These are phyloP conservation scores for Aphaenogaster ashmeadi DNA, from an alignment of 1,140 invertebrate species.

Conservation along the genomic window DNA sequence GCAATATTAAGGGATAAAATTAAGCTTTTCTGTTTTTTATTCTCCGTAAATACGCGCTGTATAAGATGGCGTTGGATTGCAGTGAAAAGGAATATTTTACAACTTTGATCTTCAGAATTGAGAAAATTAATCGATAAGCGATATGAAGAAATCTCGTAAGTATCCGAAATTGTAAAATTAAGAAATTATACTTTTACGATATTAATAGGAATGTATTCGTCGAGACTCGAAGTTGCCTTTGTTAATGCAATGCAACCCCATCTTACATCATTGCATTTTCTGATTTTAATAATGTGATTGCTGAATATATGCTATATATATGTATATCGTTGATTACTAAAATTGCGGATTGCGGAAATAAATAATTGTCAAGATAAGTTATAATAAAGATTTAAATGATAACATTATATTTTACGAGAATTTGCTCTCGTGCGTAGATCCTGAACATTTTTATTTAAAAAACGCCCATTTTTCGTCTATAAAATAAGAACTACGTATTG, in stretches of 20 bases:
- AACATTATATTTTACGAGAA: not conserved
- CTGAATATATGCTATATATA: not conserved
- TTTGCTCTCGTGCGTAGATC: not conserved
- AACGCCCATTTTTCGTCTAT: too few species aligned
- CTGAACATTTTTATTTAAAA: not conserved
- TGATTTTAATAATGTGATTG: slow-evolving; percentile 18
- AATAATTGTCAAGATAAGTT: slow-evolving; percentile 36
- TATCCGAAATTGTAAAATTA: not conserved
- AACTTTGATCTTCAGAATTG: not conserved
- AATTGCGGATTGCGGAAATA: not conserved
- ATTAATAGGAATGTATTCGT: not conserved
- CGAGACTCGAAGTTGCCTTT: not conserved
- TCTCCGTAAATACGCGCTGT: not conserved
- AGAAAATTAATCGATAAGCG: slow-evolving; percentile 2
- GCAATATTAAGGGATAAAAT: slow-evolving; percentile 29
- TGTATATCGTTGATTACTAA: slow-evolving; percentile 14
- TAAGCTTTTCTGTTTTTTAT: slow-evolving; percentile 1
- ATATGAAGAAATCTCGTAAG: not conserved
- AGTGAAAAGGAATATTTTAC: not conserved
- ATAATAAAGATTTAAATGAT: slow-evolving; percentile 37
- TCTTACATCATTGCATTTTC: slow-evolving; percentile 6
- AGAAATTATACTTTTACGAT: not conserved
- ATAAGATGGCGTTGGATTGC: slow-evolving; percentile 37
- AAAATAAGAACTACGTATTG: too few species aligned
- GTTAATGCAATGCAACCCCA: not conserved